A percentile compares a stretch with the other conserved stretches of the same genome.
phyloP scores from a whole-genome alignment of 1,140 invertebrate genomes.

The Mizuhopecten yessoensis region DNA sequence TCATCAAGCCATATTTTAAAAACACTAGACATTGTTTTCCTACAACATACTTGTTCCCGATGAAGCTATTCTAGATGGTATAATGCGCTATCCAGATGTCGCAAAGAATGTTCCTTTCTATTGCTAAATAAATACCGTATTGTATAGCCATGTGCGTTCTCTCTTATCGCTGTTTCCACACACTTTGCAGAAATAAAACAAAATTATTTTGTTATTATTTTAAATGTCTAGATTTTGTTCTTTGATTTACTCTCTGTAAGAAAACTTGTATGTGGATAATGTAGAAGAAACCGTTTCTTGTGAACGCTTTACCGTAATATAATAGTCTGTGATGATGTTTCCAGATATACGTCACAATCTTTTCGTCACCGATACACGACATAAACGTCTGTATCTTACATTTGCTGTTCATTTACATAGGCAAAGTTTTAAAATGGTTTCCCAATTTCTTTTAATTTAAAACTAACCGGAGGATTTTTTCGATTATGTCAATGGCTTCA shows the following conservation, averaged over 20 bases:
- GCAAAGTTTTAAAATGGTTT: too few relatives aligned
- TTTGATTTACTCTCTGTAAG: neutral
- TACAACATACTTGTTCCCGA: neutral
- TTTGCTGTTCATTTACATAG: too few relatives aligned
- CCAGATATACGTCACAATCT: neutral
- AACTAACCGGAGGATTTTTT: too few relatives aligned
- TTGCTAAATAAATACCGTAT: slow-evolving; percentile 11
- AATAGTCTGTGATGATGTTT: neutral
- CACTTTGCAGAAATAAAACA: neutral
- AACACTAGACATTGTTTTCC: neutral
- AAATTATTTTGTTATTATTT: neutral
- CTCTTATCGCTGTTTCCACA: neutral
- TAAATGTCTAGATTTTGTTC: neutral
- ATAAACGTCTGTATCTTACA: too few relatives aligned
- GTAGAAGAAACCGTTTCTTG: neutral
- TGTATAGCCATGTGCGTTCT: neutral
- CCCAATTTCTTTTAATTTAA: too few relatives aligned
- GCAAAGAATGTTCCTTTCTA: slow-evolving; percentile 12
- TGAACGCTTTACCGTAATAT: neutral
- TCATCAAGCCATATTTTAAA: neutral
- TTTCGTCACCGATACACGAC: neutral
- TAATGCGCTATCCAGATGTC: neutral
- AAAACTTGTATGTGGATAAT: neutral
- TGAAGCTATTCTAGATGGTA: neutral
- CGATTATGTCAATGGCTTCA: too few relatives aligned